These are phyloP conservation scores for Limenitis camilla DNA, from an alignment of 2,888 invertebrate genomes.

Conservation along the genomic window DNA sequence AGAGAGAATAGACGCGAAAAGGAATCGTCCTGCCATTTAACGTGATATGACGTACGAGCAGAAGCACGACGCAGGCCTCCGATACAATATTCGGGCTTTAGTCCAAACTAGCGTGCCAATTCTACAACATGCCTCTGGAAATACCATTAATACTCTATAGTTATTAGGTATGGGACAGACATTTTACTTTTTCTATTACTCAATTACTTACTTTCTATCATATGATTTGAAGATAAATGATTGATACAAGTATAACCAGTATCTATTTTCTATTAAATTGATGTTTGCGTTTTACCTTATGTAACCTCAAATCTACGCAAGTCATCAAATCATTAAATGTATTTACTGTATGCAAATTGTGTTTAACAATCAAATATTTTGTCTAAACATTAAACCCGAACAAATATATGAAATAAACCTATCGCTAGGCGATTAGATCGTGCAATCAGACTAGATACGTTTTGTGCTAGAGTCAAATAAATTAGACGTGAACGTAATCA, in stretches of 20 bases:
- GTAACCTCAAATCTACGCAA: too few relatives aligned
- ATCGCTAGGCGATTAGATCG: not conserved
- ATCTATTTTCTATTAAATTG: too few relatives aligned
- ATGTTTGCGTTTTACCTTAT: too few relatives aligned
- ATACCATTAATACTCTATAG: constrained; percentile 16
- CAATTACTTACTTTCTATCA: not conserved
- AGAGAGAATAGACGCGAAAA: not conserved
- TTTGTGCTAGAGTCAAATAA: constrained; percentile 7
- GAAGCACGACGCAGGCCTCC: constrained; percentile 10
- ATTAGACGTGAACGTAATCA: constrained; percentile 13
- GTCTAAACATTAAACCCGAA: not conserved
- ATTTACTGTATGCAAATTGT: too few relatives aligned
- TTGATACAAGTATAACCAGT: too few relatives aligned
- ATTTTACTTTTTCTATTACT: not conserved
- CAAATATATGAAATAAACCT: not conserved
- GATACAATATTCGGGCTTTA: constrained; percentile 48
- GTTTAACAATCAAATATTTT: not conserved
- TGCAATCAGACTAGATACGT: constrained; percentile 6
- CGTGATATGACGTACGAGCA: constrained; percentile 16
- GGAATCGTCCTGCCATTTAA: constrained; percentile 2
- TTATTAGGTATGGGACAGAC: constrained; percentile 4
- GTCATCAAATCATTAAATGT: too few relatives aligned
- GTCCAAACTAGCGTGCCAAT: constrained; percentile 47
- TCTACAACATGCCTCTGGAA: constrained; percentile 17
- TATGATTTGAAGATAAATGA: too few relatives aligned